phyloP scores from a whole-genome alignment of 2,888 invertebrate species.

The Macrophya annulata region DNA sequence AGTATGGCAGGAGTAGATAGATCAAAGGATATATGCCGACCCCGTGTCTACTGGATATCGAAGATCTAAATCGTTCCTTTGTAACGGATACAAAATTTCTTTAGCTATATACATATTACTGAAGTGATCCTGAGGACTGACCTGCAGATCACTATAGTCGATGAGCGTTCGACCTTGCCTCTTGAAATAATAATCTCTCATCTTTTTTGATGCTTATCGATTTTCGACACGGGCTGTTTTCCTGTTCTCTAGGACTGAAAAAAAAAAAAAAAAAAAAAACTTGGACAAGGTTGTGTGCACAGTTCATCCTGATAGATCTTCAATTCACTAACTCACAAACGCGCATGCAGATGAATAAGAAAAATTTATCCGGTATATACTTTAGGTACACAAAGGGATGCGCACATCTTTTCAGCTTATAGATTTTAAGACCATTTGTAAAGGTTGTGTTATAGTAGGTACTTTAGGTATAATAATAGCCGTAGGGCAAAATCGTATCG shows the following conservation, averaged over 20 bases:
- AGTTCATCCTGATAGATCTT: not conserved
- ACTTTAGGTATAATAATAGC: not conserved
- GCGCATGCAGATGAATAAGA: too few relatives aligned
- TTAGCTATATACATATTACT: not conserved
- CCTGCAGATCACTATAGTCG: conserved; percentile 9
- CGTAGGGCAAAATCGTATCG: conserved; percentile 15
- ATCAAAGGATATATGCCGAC: conserved; percentile 39
- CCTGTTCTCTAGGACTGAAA: not conserved
- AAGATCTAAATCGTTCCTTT: conserved; percentile 41
- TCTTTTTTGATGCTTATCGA: not conserved
- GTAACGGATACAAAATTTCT: conserved; percentile 31
- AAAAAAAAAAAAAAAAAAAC: conserved; percentile 11
- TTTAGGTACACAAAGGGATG: conserved; percentile 28
- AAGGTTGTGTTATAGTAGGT: not conserved
- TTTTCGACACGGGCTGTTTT: not conserved
- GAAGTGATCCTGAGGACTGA: not conserved
- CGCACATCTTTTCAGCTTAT: conserved; percentile 15
- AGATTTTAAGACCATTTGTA: conserved; percentile 4
- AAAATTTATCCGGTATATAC: not conserved
- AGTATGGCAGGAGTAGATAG: not conserved
- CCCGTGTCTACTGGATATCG: conserved; percentile 1
- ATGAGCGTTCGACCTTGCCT: conserved; percentile 43
- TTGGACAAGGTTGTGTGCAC: not conserved
- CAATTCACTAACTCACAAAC: not conserved
- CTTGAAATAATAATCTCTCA: conserved; percentile 5